Percentiles rank a stretch among this genome's conserved stretches.
Conservation (phyloP, 2,797 vertebrate species). For the Scleropages formosus region DNA sequence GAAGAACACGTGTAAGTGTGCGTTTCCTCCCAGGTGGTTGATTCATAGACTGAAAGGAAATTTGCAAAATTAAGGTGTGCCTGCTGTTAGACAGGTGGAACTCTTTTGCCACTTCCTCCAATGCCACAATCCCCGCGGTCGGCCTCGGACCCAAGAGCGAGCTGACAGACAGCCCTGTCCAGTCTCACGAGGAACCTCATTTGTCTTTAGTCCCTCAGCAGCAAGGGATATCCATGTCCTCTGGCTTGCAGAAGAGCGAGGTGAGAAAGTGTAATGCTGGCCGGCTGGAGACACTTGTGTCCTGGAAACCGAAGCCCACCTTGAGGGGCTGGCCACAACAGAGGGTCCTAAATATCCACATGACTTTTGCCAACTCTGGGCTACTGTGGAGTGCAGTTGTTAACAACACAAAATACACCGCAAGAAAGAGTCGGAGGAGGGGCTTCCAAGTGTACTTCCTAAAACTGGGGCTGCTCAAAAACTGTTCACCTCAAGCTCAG, state of each 20-base stretch:
- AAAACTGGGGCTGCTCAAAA: conserved; percentile 66
- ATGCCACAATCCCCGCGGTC: conserved; percentile 21
- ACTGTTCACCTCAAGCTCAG: conserved; percentile 57
- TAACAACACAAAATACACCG: conserved; percentile 30
- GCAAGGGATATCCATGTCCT: neutral
- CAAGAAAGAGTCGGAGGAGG: conserved; percentile 32
- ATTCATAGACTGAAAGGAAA: conserved; percentile 29
- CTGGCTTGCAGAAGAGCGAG: conserved; percentile 47
- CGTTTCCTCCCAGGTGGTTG: no score
- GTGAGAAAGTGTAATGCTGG: conserved; percentile 54
- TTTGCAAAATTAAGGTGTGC: conserved; percentile 21
- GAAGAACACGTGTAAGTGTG: conserved; percentile 36
- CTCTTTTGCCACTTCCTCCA: conserved; percentile 37
- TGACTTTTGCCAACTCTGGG: conserved; percentile 42
- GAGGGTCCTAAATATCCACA: conserved; percentile 66
- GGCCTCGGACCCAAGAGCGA: neutral
- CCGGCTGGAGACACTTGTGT: conserved; percentile 39
- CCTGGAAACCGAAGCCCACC: conserved; percentile 51
- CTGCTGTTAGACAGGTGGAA: conserved; percentile 32
- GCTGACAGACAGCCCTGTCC: neutral
- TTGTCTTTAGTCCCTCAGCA: neutral
- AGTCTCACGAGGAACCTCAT: conserved; percentile 21
- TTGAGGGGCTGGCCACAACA: conserved; percentile 47
- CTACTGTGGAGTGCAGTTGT: neutral
- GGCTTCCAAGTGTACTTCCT: conserved; percentile 75